Base-by-base conservation (phyloP, 2,113 vertebrate species). In the Phyllostomus discolor region DNA sequence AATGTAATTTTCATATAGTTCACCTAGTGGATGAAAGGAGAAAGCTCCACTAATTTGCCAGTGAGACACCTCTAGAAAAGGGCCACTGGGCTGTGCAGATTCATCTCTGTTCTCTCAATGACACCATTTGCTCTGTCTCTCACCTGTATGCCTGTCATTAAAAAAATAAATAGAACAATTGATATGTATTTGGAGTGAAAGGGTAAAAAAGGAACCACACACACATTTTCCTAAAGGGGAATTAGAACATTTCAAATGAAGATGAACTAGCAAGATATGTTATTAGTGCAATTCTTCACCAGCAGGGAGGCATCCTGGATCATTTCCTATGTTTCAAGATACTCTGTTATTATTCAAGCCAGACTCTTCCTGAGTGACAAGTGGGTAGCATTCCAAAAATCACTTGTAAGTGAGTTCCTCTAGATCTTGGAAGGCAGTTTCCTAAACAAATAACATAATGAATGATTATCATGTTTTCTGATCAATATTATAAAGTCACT, bases 371-470 rank as follows among this genome's bases (percentile, higher is more conserved):
- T 46, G 89, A 96, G 43, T 73, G 72, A 78, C 70, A 7, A 96
- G 38, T 96, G 20, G 24, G 14, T 70, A 75, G 20, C 38, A 70
- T 92, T 96, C 72, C n/a, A 95, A 95, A 94, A 91, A 66, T 72
- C 67, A 92, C 94, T 95, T 94, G 3, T 85, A 57, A 79, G 57
- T 86, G 59, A 94, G 31, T 66, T 92, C 10, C 20, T 87, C 20
- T 94, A 85, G 19, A 69, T 88, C 72, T 92, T 97, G 75, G 64
- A 91, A 81, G 38, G 10, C 24, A 92, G 90, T 96, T 87, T 93
- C n/a, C 69, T 75, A 35, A 75, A 79, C 35, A 92, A 82, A 95
- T 41, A 79, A 41, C 28, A 52, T 93, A 84, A 90, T 79, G n/a
- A 92, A 88, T 90, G 10, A 82, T 69, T 79, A 54, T 88, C 76